Conservation (phyloP, 2,888 invertebrate genomes). For the Perdita meconis region DNA sequence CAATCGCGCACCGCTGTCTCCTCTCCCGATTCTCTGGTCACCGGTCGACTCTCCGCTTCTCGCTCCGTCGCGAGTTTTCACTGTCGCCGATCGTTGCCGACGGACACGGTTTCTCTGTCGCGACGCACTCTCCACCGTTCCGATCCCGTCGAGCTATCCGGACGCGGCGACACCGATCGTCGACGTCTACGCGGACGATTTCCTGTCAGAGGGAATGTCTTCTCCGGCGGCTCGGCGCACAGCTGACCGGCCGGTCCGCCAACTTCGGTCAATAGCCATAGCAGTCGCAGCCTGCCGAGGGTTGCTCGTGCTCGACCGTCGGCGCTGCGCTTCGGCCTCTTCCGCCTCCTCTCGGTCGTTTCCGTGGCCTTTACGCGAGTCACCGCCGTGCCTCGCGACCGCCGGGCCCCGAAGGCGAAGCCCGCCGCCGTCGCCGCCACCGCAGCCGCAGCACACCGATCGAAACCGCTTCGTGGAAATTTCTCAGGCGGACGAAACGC, state of each 20-base stretch:
- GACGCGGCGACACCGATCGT: conserved; percentile 32
- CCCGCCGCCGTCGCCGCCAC: no score
- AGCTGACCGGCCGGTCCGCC: conserved; percentile 83
- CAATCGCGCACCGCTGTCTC: conserved; percentile 8
- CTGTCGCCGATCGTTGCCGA: conserved; percentile 31
- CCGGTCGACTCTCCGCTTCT: conserved; percentile 6
- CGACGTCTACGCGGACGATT: conserved; percentile 60
- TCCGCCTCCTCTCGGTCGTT: conserved; percentile 69
- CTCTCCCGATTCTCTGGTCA: conserved; percentile 8
- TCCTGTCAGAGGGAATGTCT: conserved; percentile 60
- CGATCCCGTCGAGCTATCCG: conserved; percentile 7
- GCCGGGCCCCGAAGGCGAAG: conserved; percentile 58
- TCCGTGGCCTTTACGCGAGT: conserved; percentile 74
- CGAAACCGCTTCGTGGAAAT: conserved; percentile 63
- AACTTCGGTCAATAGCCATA: conserved; percentile 82
- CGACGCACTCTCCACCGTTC: background rate
- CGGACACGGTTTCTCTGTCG: conserved; percentile 3
- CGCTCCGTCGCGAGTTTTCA: conserved; percentile 10
- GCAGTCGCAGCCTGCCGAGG: conserved; percentile 73
- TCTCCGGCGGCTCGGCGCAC: conserved; percentile 76
- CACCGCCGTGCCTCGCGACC: conserved; percentile 69
- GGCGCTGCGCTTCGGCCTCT: conserved; percentile 67
- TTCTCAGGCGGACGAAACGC: conserved; percentile 15
- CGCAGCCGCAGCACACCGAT: conserved; percentile 58
- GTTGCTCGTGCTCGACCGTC: conserved; percentile 68